Conservation (phyloP, 2,113 vertebrate species). For the Nyctibius bracteatus region DNA sequence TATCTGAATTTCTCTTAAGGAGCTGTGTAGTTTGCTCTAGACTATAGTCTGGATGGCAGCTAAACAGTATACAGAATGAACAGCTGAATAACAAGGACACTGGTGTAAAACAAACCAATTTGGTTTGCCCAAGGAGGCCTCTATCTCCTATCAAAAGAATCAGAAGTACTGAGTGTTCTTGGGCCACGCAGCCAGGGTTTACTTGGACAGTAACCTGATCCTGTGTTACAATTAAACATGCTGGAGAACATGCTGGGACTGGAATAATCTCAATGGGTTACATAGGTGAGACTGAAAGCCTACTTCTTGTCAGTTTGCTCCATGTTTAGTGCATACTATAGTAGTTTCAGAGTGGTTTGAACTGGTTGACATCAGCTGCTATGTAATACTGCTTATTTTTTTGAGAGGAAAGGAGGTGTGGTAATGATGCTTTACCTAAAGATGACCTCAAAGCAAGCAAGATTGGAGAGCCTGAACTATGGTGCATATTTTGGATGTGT, state of each 20-base stretch:
- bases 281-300: background rate
- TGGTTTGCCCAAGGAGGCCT: background rate
- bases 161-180: background rate
- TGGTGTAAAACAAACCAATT: background rate
- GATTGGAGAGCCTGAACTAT: background rate
- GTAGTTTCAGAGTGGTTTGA: background rate
- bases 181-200: background rate
- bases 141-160: background rate
- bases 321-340: fast-evolving
- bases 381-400: background rate
- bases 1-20: background rate
- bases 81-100: background rate
- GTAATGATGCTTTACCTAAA: background rate
- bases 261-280: background rate
- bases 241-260: background rate
- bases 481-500: background rate
- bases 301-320: background rate
- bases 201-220: background rate
- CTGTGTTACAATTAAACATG: background rate
- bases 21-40: background rate
- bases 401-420: background rate
- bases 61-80: background rate
- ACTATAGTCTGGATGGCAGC: background rate
- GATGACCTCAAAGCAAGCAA: background rate
- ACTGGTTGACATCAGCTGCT: background rate